Evolutionary conservation across 2,113 vertebrate species (phyloP), one percentile per base, ranked within the genome.

Genomic region (Scomber colias): DNA sequence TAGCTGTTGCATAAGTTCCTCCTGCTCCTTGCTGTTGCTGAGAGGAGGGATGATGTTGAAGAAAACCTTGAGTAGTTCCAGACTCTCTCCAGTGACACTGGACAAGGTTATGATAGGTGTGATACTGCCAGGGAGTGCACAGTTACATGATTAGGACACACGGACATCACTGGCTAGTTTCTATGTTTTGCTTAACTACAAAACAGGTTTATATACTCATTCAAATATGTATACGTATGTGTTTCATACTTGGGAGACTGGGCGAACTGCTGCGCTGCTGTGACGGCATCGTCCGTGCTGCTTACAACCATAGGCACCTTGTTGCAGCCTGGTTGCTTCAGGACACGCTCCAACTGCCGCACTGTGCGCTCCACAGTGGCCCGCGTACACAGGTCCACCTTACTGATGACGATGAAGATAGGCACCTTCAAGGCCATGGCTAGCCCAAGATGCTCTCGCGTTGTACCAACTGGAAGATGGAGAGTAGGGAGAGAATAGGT

Each of bases 241-340:
- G 17, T 27, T 40, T 73, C 82, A 19, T 90, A 99, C 98, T 96
- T 99, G 63, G 97, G 97, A 27, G 96, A 98, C 89, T 98, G 97
- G 60, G 97, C 97, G 56, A 99, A 99, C 93, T 98, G 97, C 88
- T 99, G 98, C 0, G 98, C 98, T 48, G 97, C 97, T 17, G 97
- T 97, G 77, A 99, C 97, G 0, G 98, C 98, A n/a, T 99, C 98
- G 0, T 99, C 97, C 0, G 96, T 95, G 0, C 90, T 96, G 75
- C 94, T 91, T 62, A 99, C 96, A 50, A 97, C 93, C 92, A 99
- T 94, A 19, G 98, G 98, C 35, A 99, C 96, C 83, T 99, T 99
- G 93, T 97, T 98, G 93, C 98, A 99, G 81, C 98, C 98, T 1
- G 98, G 98, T 94, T 98, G 97, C 83, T 99, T 99, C 74, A 99